phyloP scores from a whole-genome alignment of 2,797 vertebrate species.

The Sandelia bainsii region DNA sequence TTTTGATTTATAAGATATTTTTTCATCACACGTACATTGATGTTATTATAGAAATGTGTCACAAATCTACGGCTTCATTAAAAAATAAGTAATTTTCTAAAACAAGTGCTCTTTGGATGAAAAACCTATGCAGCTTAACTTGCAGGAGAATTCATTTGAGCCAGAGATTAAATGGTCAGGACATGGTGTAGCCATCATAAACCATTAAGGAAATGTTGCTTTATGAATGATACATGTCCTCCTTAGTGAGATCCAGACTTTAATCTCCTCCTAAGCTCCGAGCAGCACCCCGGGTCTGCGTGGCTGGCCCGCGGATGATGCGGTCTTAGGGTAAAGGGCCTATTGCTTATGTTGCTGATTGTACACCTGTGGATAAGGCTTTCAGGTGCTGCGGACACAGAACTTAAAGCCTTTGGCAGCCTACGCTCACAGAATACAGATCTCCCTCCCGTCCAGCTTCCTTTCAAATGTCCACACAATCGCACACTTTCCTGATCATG shows the following conservation, averaged over 20 bases:
- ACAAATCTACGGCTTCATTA: too few relatives aligned
- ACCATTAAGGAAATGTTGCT: constrained; percentile 66
- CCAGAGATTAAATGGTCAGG: constrained; percentile 62
- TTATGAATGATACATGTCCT: constrained; percentile 73
- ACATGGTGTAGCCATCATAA: constrained; percentile 42
- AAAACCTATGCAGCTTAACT: constrained; percentile 13
- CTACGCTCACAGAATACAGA: constrained; percentile 68
- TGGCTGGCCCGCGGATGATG: constrained; percentile 71
- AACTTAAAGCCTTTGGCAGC: constrained; percentile 59
- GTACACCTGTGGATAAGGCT: constrained; percentile 81
- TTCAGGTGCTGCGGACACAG: constrained; percentile 67
- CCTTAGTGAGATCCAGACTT: constrained; percentile 44
- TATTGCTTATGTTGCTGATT: constrained; percentile 81
- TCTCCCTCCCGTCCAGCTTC: constrained; percentile 28
- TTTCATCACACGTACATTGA: too few relatives aligned
- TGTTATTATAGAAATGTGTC: too few relatives aligned
- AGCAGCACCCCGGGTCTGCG: constrained; percentile 57
- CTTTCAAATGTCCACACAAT: constrained; percentile 38
- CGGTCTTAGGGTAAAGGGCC: constrained; percentile 76
- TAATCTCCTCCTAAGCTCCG: constrained; percentile 76
- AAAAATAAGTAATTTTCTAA: too few relatives aligned
- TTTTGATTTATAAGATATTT: too few relatives aligned
- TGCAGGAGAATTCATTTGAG: constrained; percentile 39
- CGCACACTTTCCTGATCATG: constrained; percentile 25
- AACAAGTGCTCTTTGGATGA: background rate